Evolutionary conservation across 2,113 vertebrate genomes (phyloP).

Genomic region (Galbula dea): DNA sequence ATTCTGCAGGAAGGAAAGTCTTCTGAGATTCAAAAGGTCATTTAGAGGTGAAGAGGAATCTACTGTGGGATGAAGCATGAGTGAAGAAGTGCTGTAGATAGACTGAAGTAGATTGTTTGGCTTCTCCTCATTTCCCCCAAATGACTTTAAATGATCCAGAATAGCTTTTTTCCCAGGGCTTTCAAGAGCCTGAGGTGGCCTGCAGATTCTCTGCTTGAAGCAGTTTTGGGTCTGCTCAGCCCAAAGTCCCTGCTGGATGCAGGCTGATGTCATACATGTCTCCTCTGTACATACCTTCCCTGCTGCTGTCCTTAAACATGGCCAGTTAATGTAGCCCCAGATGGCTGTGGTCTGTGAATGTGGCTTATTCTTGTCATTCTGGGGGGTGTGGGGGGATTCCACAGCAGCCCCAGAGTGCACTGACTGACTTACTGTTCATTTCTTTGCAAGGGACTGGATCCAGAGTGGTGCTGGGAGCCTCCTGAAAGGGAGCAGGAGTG

Average conservation of each 20-base stretch:
- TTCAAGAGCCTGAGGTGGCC: neutral
- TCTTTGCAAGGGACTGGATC: neutral
- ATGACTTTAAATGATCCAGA: neutral
- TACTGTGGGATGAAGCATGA: neutral
- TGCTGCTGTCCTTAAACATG: neutral
- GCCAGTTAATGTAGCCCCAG: neutral
- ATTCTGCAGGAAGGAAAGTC: neutral
- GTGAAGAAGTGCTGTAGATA: neutral
- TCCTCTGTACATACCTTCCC: neutral
- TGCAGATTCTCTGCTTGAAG: neutral
- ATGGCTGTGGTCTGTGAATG: fast-evolving
- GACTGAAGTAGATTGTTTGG: neutral
- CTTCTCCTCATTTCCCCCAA: neutral
- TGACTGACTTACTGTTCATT: neutral
- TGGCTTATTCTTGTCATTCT: fast-evolving
- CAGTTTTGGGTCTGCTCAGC: neutral
- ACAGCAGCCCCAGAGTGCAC: neutral
- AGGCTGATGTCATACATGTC: neutral
- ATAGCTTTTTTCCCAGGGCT: fast-evolving
- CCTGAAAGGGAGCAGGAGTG: neutral
- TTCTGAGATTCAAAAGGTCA: neutral
- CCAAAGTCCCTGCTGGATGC: neutral
- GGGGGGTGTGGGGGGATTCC: neutral
- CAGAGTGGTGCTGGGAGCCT: neutral
- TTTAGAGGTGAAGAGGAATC: neutral